These are phyloP conservation scores for Esperia sulphurella DNA, from an alignment of 2,888 invertebrate genomes.

Conservation along the genomic window DNA sequence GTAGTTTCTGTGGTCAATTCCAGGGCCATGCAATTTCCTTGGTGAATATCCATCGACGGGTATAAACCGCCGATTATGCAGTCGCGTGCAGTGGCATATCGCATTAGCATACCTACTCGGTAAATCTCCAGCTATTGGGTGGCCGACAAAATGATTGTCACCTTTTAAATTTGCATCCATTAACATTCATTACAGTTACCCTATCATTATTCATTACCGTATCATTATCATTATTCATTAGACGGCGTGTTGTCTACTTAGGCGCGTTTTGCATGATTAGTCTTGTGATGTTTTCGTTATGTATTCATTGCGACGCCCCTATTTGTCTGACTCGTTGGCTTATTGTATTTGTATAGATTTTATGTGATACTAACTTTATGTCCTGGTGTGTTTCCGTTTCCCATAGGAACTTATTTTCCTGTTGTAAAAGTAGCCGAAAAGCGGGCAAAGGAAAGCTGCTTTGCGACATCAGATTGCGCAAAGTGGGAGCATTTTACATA, in stretches of 20 bases:
- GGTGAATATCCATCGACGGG: conserved; percentile 57
- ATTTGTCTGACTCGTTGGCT: conserved; percentile 36
- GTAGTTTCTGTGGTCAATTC: conserved; percentile 14
- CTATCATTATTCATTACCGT: conserved; percentile 32
- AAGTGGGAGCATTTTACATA: no score
- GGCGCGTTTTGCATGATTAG: conserved; percentile 59
- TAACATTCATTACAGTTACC: conserved; percentile 44
- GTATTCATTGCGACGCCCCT: conserved; percentile 46
- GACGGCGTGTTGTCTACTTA: conserved; percentile 46
- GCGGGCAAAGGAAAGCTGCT: no score
- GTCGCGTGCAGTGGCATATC: conserved; percentile 65
- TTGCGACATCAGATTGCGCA: no score
- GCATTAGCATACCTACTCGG: conserved; percentile 62
- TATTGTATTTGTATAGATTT: conserved; percentile 20
- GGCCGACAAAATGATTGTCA: conserved; percentile 71
- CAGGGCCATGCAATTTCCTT: conserved; percentile 23
- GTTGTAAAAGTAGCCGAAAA: no score
- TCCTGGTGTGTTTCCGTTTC: no score
- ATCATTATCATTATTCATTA: conserved; percentile 22
- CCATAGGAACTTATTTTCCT: no score
- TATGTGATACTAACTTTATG: not conserved
- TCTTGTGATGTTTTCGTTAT: conserved; percentile 50
- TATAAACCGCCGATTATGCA: conserved; percentile 57
- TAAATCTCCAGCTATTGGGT: conserved; percentile 60
- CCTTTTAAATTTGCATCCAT: conserved; percentile 75